These are phyloP conservation scores for Mustelus asterias DNA, from an alignment of 2,113 vertebrate genomes.

Conservation along the genomic window DNA sequence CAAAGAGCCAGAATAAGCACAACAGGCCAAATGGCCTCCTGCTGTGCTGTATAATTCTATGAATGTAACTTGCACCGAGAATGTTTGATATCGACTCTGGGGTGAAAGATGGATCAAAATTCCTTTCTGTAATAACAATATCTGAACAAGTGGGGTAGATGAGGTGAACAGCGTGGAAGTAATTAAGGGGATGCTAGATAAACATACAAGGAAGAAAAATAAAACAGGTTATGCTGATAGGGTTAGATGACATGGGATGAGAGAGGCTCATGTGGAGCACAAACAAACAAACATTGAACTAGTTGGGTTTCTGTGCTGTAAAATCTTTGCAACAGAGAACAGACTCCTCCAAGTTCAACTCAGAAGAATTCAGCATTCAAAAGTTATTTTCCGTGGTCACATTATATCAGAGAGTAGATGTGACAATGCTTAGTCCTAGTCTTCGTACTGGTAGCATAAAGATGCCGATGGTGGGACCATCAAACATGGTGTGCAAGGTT, in stretches of 20 bases:
- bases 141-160: background rate
- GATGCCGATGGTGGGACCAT: background rate
- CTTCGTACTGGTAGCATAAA: background rate
- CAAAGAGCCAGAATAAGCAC: too few species aligned
- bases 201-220: background rate
- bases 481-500: background rate
- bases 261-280: background rate
- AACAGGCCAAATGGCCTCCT: background rate
- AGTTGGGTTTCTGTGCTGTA: background rate
- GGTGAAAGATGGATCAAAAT: background rate
- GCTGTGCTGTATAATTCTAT: background rate
- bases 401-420: background rate
- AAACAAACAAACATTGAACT: background rate
- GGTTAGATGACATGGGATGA: background rate
- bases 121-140: background rate
- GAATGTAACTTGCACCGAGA: background rate
- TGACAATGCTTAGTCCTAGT: background rate
- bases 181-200: background rate
- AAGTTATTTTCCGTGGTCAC: background rate
- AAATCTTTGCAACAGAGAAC: background rate
- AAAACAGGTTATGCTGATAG: background rate
- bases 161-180: background rate
- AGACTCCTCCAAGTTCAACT: background rate
- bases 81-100: background rate
- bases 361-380: background rate